Evolutionary conservation across 1,140 invertebrate genomes (phyloP).

Genomic region (Tetramorium parvispinum): DNA sequence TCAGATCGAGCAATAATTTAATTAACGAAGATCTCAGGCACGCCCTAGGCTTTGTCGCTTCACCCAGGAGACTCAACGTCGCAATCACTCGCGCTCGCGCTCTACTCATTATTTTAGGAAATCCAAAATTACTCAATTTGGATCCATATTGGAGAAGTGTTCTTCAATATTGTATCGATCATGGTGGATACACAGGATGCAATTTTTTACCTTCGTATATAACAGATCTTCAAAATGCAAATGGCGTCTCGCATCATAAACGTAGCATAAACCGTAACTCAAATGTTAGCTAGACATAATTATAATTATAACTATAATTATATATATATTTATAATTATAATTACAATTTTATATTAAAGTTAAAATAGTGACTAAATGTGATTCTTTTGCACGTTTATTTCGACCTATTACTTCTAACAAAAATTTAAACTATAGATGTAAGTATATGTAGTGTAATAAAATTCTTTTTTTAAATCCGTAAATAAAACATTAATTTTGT

Average conservation of each 20-base stretch:
- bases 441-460: too few species aligned
- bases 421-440: too few species aligned
- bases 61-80: constrained; percentile 94
- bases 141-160: constrained; percentile 91
- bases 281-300: neutral
- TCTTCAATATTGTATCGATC: constrained; percentile 86
- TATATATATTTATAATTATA: neutral
- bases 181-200: constrained; percentile 77
- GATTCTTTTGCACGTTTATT: too few species aligned
- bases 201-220: constrained; percentile 66
- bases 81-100: constrained; percentile 93
- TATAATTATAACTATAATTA: neutral
- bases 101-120: constrained; percentile 93
- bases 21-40: constrained; percentile 87
- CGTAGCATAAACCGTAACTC: neutral
- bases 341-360: too few species aligned
- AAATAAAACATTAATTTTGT: neutral
- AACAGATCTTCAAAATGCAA: neutral
- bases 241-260: constrained; percentile 2
- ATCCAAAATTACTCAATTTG: constrained; percentile 90
- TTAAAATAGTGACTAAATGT: too few species aligned
- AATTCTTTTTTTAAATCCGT: neutral
- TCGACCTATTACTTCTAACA: too few species aligned
- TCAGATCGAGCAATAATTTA: constrained; percentile 88
- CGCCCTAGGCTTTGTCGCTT: constrained; percentile 91